Conservation (phyloP, 2,888 invertebrate genomes). For the Cyaniris semiargus region DNA sequence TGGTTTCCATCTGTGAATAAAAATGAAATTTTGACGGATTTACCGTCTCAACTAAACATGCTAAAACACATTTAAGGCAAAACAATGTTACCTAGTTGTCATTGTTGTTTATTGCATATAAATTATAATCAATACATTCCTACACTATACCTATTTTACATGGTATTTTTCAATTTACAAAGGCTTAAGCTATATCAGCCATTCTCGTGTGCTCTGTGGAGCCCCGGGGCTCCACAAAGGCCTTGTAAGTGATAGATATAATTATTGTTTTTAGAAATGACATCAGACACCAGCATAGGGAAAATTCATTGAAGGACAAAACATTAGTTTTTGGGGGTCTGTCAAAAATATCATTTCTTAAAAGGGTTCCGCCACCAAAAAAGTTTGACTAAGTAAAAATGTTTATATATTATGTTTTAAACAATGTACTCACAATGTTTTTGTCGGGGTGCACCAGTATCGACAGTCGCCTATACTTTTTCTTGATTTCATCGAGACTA, state of each 20-base stretch:
- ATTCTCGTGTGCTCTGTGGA: too few relatives aligned
- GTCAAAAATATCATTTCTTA: too few relatives aligned
- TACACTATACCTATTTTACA: background rate
- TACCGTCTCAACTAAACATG: conserved; percentile 71
- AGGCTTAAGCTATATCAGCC: background rate
- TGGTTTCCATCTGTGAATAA: conserved; percentile 72
- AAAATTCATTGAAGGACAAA: too few relatives aligned
- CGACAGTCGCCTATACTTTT: conserved; percentile 96
- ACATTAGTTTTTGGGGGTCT: too few relatives aligned
- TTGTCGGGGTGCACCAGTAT: conserved; percentile 99
- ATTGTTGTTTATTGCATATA: background rate
- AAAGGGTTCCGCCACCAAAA: too few relatives aligned
- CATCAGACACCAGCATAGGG: too few relatives aligned
- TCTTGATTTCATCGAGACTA: conserved; percentile 95
- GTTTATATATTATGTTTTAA: background rate
- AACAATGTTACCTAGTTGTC: background rate
- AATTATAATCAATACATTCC: background rate
- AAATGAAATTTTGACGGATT: conserved; percentile 78
- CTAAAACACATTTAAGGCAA: conserved; percentile 31
- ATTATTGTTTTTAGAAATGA: too few relatives aligned
- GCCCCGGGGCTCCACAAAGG: too few relatives aligned
- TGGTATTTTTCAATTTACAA: background rate
- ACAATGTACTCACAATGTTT: conserved; percentile 82
- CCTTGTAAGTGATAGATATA: too few relatives aligned
- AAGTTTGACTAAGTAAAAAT: too few relatives aligned